Conservation (phyloP, 2,888 invertebrate genomes). For the Ischnura elegans region DNA sequence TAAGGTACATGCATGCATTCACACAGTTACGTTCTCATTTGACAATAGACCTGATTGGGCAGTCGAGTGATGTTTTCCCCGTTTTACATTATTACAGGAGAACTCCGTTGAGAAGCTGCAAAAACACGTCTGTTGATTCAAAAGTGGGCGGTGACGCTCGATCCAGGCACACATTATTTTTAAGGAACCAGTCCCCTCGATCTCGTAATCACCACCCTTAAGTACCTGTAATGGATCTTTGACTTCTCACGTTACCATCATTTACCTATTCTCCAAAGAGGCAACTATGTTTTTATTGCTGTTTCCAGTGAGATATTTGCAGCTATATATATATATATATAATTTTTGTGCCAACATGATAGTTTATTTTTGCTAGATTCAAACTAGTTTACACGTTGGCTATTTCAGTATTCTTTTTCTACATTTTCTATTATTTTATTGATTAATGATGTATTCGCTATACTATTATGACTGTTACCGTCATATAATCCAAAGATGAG, state of each 20-base stretch:
- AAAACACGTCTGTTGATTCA: neutral
- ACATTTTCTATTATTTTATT: neutral
- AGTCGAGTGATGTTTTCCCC: neutral
- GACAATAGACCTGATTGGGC: neutral
- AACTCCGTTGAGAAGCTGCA: slow-evolving; percentile 1
- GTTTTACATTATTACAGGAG: neutral
- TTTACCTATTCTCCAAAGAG: neutral
- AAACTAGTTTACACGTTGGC: neutral
- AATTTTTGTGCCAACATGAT: no score
- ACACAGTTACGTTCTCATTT: neutral
- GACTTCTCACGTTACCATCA: neutral
- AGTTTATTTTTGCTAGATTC: neutral
- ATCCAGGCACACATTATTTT: neutral
- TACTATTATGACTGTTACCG: neutral
- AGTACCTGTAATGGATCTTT: neutral
- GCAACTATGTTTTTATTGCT: neutral
- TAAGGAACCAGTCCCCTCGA: neutral
- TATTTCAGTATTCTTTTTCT: neutral
- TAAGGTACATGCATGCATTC: neutral
- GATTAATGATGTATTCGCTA: neutral
- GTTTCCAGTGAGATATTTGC: neutral
- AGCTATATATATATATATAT: neutral
- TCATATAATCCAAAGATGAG: neutral
- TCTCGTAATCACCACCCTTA: neutral
- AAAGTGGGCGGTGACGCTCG: neutral